Conservation (phyloP, 2,113 vertebrate genomes). For the Caranx melampygus region DNA sequence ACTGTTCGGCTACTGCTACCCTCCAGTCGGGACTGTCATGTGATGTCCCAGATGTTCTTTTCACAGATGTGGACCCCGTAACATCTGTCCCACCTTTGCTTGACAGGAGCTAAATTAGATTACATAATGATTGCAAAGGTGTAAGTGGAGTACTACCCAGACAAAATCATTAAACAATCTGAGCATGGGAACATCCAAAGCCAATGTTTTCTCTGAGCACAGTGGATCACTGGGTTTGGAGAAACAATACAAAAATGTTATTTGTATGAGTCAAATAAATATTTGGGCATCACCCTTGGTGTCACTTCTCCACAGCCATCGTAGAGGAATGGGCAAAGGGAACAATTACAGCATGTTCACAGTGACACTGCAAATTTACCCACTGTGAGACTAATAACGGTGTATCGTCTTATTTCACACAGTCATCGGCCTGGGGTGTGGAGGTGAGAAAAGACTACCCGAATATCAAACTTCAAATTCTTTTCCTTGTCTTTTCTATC, state of each 20-base stretch:
- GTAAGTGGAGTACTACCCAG: not conserved
- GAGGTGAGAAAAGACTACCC: not conserved
- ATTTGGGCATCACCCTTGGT: not conserved
- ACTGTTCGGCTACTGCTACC: not conserved
- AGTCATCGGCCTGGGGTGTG: not conserved
- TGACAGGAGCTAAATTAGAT: slow-evolving; percentile 12
- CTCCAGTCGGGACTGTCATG: not conserved
- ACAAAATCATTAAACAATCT: not conserved
- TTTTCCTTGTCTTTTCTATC: not conserved
- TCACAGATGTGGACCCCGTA: slow-evolving; percentile 12
- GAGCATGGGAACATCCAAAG: slow-evolving; percentile 8
- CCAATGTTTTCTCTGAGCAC: slow-evolving; percentile 8
- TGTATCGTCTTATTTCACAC: not conserved
- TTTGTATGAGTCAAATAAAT: slow-evolving; percentile 21
- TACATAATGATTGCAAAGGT: slow-evolving; percentile 25
- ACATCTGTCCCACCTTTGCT: slow-evolving; percentile 25
- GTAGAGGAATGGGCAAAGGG: no score
- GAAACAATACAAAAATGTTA: slow-evolving; percentile 1
- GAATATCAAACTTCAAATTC: no score
- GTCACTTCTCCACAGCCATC: not conserved
- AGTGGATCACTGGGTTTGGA: slow-evolving; percentile 1
- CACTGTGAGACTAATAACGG: no score
- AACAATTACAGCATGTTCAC: not conserved
- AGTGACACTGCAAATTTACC: not conserved
- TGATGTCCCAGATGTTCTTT: slow-evolving; percentile 5